phyloP scores from a whole-genome alignment of 2,888 invertebrate genomes.

The Nomada lathburiana region DNA sequence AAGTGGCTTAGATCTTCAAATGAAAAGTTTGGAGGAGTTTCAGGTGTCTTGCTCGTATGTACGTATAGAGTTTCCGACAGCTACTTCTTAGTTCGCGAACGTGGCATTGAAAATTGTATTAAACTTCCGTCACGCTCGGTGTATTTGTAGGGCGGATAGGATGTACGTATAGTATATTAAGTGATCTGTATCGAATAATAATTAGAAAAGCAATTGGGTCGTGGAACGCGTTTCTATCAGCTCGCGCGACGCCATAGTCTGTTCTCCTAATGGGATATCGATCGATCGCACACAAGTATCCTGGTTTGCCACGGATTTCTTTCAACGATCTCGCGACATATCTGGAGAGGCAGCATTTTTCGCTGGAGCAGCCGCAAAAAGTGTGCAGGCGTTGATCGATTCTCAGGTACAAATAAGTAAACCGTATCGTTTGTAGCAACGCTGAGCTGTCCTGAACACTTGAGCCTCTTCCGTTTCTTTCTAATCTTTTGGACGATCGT shows the following conservation, averaged over 20 bases:
- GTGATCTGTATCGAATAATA: constrained; percentile 18
- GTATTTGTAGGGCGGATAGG: neutral
- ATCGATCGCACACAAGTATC: constrained; percentile 26
- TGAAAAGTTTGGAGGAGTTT: constrained; percentile 15
- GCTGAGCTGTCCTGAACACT: constrained; percentile 47
- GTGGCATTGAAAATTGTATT: constrained; percentile 1
- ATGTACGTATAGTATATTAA: too few relatives aligned
- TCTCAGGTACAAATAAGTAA: constrained; percentile 45
- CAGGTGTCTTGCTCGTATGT: neutral
- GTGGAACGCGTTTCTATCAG: constrained; percentile 17
- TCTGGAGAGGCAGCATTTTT: constrained; percentile 22
- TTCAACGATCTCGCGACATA: constrained; percentile 19
- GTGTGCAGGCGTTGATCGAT: constrained; percentile 45
- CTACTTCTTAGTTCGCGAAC: neutral
- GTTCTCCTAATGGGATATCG: constrained; percentile 51
- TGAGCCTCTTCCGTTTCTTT: constrained; percentile 41
- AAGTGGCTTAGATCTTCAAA: constrained; percentile 25
- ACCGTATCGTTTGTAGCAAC: constrained; percentile 38
- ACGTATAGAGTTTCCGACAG: neutral
- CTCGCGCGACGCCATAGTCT: constrained; percentile 30
- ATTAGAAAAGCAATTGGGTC: constrained; percentile 8
- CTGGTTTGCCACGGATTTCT: constrained; percentile 16
- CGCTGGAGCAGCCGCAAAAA: constrained; percentile 34
- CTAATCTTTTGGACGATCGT: constrained; percentile 42
- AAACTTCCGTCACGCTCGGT: constrained; percentile 3